A percentile compares a stretch with the other conserved stretches of the same genome.
phyloP scores from a whole-genome alignment of 2,797 vertebrate genomes.

The Eurystomus glaucurus region DNA sequence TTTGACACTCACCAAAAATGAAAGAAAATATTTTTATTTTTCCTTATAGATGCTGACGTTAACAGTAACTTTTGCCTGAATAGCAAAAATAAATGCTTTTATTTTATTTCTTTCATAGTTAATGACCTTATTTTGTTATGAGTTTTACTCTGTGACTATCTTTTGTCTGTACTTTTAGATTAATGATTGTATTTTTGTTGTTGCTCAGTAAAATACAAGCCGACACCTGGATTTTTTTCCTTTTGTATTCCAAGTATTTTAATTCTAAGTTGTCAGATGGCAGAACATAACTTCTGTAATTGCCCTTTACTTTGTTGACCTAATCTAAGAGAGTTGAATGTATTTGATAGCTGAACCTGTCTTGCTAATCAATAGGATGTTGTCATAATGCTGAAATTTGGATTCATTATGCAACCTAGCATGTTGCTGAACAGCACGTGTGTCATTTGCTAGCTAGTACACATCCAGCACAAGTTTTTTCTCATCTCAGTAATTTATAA shows the following conservation, averaged over 20 bases:
- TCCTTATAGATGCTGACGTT: not conserved
- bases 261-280: not conserved
- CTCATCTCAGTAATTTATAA: not conserved
- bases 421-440: not conserved
- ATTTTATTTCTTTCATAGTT: not conserved
- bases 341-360: not conserved
- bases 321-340: not conserved
- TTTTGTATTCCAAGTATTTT: not conserved
- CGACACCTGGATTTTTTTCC: not conserved
- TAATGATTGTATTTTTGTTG: not conserved
- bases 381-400: not conserved
- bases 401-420: not conserved
- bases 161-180: not conserved
- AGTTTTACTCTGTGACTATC: not conserved
- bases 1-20: not conserved
- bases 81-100: not conserved
- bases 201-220: not conserved
- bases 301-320: slow-evolving; percentile 3
- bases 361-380: not conserved
- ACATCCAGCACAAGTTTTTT: not conserved
- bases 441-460: not conserved
- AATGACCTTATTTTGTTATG: not conserved
- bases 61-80: not conserved
- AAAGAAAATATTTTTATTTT: not conserved
- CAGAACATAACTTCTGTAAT: not conserved